Evolutionary conservation across 2,113 vertebrate genomes (phyloP).

Genomic region (Urocynchramus pylzowi): DNA sequence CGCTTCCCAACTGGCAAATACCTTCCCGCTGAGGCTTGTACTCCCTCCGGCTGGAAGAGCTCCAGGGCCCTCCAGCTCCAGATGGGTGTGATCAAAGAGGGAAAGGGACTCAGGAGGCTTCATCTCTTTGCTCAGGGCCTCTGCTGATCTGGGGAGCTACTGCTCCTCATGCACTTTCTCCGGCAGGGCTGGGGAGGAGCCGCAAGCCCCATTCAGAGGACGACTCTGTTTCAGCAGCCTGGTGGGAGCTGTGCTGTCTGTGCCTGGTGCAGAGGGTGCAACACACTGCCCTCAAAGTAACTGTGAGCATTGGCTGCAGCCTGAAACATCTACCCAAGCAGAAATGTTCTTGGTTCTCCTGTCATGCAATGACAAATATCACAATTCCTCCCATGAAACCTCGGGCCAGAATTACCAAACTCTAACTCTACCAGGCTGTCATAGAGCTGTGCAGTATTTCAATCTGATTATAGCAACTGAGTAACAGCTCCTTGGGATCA

Average conservation of each 20-base stretch:
- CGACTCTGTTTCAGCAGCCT: neutral
- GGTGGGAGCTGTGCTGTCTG: neutral
- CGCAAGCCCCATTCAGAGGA: neutral
- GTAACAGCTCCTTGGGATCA: neutral
- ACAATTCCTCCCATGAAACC: neutral
- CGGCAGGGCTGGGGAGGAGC: neutral
- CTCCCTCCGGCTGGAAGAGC: neutral
- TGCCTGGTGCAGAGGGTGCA: neutral
- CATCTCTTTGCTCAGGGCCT: neutral
- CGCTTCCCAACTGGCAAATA: constrained; percentile 38
- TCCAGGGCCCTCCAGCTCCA: constrained; percentile 29
- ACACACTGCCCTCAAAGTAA: neutral
- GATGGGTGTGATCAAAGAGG: neutral
- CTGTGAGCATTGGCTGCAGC: neutral
- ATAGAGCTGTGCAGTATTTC: neutral
- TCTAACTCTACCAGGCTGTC: neutral
- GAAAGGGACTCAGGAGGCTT: neutral
- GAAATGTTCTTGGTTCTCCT: neutral
- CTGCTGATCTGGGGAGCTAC: neutral
- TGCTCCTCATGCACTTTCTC: neutral
- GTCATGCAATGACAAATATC: neutral
- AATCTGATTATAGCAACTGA: neutral
- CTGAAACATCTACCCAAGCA: neutral
- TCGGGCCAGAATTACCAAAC: neutral
- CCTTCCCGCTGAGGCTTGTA: neutral